Evolutionary conservation across 2,113 vertebrate genomes (phyloP), one percentile per base, ranked within the genome.

Genomic region (Mohoua ochrocephala): DNA sequence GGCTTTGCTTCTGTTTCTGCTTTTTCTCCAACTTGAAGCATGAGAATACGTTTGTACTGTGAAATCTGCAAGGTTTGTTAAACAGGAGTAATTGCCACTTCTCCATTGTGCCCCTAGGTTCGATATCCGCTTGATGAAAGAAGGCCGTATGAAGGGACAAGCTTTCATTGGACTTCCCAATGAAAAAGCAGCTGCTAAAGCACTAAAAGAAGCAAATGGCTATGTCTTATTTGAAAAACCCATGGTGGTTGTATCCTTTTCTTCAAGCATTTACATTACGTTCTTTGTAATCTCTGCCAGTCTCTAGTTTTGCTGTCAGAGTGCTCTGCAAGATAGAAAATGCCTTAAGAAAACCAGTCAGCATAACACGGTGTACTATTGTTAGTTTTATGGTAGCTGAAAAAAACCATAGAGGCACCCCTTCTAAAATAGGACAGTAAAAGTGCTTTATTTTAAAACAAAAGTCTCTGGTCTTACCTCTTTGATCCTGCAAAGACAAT

Each of bases 121-220:
- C 98, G 99, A 99, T 96, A 98, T 99, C 59, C 98, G 99, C 83
- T 94, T 99, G 96, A 99, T 99, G 99, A 99, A 98, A 96, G 99
- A 99, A 98, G 99, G 99, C 18, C 98, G 99, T 54, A 99, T 99
- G 99, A 99, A 99, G 97, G 99, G 99, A 41, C 99, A 99, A 96
- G 99, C 99, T 76, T 99, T 99, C 92, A 84, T 99, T 37, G 99
- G 99, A 33, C 99, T 99, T 91, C 99, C 99, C 69, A 99, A 98
- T 83, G 99, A 99, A 98, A 98, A 97, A 85, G 98, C 98, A 60
- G 99, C 99, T 12, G 98, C 99, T 56, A 99, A 99, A 97, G 99
- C 99, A 42, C 98, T 99, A 75, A 99, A 98, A 96, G 99, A 99
- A 96, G 99, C 98, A 91, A 99, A 99, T 59, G 99, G 99, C 95